Conservation (phyloP, 2,113 vertebrate species). For the Saguinus imperator region DNA sequence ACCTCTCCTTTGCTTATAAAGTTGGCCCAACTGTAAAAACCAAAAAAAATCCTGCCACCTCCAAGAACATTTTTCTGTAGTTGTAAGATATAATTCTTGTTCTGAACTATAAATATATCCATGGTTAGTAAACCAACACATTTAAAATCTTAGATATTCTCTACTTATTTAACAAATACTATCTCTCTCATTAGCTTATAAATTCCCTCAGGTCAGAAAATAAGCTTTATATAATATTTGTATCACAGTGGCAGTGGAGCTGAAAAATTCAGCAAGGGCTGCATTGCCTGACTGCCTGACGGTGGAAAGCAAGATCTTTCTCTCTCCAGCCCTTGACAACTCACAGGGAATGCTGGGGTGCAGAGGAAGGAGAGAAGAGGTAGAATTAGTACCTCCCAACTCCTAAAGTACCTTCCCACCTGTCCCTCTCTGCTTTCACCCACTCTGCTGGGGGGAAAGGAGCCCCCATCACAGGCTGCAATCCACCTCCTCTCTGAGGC, state of each 20-base stretch:
- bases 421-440: neutral
- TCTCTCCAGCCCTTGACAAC: neutral
- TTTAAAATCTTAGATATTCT: neutral
- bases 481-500: neutral
- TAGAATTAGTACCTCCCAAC: neutral
- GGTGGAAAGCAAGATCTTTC: neutral
- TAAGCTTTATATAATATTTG: neutral
- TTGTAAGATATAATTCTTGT: slow-evolving; percentile 32
- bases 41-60: slow-evolving; percentile 7
- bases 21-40: slow-evolving; percentile 13
- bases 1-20: slow-evolving; percentile 18
- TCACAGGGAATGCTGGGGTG: neutral
- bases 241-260: neutral
- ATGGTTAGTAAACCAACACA: neutral
- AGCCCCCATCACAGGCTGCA: neutral
- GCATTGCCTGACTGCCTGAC: neutral
- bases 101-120: slow-evolving; percentile 26
- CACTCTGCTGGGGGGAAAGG: neutral
- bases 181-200: neutral
- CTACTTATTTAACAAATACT: slow-evolving; percentile 30
- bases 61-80: slow-evolving; percentile 12
- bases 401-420: neutral
- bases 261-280: neutral
- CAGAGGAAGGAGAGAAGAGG: too few relatives aligned
- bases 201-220: neutral